A percentile compares a stretch with the other conserved stretches of the same genome.
These are phyloP conservation scores for Cephus nigrinus DNA, from an alignment of 2,888 invertebrate genomes.

Conservation along the genomic window DNA sequence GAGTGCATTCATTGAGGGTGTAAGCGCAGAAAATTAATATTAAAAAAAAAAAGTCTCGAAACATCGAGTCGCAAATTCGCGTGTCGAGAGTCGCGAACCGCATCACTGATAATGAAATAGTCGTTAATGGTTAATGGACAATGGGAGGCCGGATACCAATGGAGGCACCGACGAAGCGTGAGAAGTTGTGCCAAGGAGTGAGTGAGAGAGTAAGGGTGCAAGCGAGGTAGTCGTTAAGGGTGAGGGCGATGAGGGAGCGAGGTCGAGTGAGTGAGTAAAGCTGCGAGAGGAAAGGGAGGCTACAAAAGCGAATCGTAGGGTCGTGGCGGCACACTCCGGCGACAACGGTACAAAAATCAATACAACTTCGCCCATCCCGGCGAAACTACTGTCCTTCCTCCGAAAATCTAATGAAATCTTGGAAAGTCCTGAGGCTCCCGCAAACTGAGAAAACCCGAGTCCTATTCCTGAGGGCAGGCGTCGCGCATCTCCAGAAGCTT, in stretches of 20 bases:
- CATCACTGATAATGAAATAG: slow-evolving; percentile 42
- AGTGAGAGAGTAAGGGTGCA: slow-evolving; percentile 7
- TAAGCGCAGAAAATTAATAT: not conserved
- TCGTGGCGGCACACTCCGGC: slow-evolving; percentile 30
- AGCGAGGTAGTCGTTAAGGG: slow-evolving; percentile 11
- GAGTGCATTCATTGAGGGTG: not conserved
- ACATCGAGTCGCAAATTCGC: not conserved
- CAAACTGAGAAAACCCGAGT: not conserved
- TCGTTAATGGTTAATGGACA: slow-evolving; percentile 48
- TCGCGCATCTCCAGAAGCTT: not conserved
- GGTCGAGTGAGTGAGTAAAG: not conserved
- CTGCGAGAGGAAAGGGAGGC: slow-evolving; percentile 7
- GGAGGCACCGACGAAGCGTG: slow-evolving; percentile 31
- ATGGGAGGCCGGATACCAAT: slow-evolving; percentile 32
- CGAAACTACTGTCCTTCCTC: slow-evolving; percentile 17
- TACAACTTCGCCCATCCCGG: slow-evolving; percentile 25
- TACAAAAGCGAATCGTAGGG: slow-evolving; percentile 39
- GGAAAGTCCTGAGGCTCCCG: not conserved
- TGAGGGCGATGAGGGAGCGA: not conserved
- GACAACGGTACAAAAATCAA: slow-evolving; percentile 43
- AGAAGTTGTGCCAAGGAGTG: slow-evolving; percentile 27
- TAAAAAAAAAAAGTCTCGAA: not conserved
- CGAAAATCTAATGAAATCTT: slow-evolving; percentile 1
- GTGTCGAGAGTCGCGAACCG: slow-evolving; percentile 25
- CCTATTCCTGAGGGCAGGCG: not conserved